These are phyloP conservation scores for Thecocarcelia acutangulata DNA, from an alignment of 2,888 invertebrate species.

Conservation along the genomic window DNA sequence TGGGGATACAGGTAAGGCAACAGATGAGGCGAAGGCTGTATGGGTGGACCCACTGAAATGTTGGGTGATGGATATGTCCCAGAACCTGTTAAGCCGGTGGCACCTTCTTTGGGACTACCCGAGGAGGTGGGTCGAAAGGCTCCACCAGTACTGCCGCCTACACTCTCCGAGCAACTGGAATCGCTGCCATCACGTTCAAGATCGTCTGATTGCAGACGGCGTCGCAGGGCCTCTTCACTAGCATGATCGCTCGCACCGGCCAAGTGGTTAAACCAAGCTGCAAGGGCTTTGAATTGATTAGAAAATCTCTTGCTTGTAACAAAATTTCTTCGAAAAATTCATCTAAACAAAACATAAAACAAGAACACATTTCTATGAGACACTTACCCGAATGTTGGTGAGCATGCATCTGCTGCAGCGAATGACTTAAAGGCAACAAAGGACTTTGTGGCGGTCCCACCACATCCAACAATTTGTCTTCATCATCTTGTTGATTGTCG, in stretches of 20 bases:
- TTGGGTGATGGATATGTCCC: conserved; percentile 91
- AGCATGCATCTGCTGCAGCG: conserved; percentile 82
- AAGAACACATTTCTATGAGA: conserved; percentile 24
- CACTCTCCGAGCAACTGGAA: conserved; percentile 87
- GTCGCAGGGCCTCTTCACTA: conserved; percentile 81
- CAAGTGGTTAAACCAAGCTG: conserved; percentile 86
- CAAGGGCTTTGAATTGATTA: conserved; percentile 79
- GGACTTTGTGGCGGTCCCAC: conserved; percentile 93
- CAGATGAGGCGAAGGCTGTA: conserved; percentile 93
- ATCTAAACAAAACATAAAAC: neutral
- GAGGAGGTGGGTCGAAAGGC: conserved; percentile 82
- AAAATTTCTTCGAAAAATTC: neutral
- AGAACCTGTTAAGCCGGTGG: conserved; percentile 76
- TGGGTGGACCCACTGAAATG: conserved; percentile 95
- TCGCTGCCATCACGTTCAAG: conserved; percentile 86
- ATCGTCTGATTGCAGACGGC: conserved; percentile 85
- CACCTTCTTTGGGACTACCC: conserved; percentile 83
- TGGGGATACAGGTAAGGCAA: conserved; percentile 96
- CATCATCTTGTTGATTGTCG: conserved; percentile 86
- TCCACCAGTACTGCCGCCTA: conserved; percentile 82
- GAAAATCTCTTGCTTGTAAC: conserved; percentile 65
- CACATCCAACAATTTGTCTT: conserved; percentile 92
- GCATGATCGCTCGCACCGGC: conserved; percentile 83
- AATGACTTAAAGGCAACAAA: conserved; percentile 84
- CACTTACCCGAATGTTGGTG: conserved; percentile 82